Conservation (phyloP, 2,797 vertebrate species). For the Lophotriccus pileatus region DNA sequence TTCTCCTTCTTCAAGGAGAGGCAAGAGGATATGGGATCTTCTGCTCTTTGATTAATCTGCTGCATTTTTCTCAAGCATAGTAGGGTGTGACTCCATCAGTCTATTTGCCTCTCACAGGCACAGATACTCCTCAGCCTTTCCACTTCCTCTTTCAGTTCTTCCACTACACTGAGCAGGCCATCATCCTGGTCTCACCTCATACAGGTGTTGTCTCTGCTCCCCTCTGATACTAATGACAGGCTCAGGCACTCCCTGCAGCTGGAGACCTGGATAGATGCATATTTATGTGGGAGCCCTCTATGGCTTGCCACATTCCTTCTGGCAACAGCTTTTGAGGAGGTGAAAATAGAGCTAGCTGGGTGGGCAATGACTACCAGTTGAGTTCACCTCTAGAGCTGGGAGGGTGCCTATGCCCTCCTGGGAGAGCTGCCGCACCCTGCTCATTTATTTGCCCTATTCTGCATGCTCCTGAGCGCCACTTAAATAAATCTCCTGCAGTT, state of each 20-base stretch:
- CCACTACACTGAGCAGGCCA: neutral
- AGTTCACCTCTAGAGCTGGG: neutral
- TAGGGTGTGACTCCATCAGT: neutral
- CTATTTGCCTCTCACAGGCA: neutral
- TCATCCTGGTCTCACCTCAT: neutral
- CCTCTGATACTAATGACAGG: no score
- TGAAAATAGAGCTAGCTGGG: neutral
- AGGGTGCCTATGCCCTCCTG: neutral
- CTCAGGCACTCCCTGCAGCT: neutral
- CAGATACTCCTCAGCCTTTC: neutral
- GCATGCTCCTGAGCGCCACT: neutral
- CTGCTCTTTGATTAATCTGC: neutral
- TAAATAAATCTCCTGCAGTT: neutral
- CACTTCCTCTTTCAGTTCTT: neutral
- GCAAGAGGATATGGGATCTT: neutral
- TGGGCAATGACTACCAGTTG: fast-evolving
- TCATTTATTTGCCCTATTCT: neutral
- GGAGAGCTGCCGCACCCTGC: fast-evolving
- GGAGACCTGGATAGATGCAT: neutral
- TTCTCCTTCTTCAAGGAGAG: neutral
- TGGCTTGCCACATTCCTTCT: neutral
- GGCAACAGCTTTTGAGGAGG: neutral
- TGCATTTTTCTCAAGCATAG: neutral
- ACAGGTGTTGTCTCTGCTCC: neutral
- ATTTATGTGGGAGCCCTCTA: no score